Percentiles rank a stretch among this genome's conserved stretches.
phyloP scores from a whole-genome alignment of 2,113 vertebrate genomes.

The Myiagra hebetior region DNA sequence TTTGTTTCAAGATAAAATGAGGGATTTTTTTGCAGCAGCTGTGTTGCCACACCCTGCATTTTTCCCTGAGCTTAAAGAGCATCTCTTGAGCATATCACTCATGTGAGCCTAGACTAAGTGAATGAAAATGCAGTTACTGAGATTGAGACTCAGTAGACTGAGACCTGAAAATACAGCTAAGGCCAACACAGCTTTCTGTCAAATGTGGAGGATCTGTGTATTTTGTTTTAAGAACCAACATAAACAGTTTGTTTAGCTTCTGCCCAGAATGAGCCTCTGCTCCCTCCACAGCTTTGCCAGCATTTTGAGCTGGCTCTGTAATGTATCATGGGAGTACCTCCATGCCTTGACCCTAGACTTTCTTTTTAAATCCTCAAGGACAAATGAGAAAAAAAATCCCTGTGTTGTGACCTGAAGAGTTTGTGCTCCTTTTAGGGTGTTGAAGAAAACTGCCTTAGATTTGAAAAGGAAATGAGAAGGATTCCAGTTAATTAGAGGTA shows the following conservation, averaged over 20 bases:
- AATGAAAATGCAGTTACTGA: too few species aligned
- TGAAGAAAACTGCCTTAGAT: background rate
- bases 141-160: background rate
- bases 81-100: background rate
- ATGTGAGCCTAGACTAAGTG: too few species aligned
- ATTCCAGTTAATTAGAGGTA: background rate
- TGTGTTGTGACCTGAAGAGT: accelerated
- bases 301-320: background rate
- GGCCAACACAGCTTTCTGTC: background rate
- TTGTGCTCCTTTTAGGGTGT: background rate
- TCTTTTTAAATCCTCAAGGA: background rate
- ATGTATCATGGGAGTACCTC: accelerated
- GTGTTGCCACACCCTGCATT: background rate
- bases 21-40: background rate
- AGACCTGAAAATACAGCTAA: background rate
- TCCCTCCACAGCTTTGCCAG: background rate
- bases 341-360: background rate
- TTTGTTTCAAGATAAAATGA: background rate
- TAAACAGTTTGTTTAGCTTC: background rate
- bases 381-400: accelerated
- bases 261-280: accelerated
- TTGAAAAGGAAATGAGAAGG: background rate
- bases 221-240: background rate
- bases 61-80: background rate
- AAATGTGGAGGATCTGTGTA: background rate